phyloP scores from a whole-genome alignment of 2,113 vertebrate genomes.

The Meles meles region DNA sequence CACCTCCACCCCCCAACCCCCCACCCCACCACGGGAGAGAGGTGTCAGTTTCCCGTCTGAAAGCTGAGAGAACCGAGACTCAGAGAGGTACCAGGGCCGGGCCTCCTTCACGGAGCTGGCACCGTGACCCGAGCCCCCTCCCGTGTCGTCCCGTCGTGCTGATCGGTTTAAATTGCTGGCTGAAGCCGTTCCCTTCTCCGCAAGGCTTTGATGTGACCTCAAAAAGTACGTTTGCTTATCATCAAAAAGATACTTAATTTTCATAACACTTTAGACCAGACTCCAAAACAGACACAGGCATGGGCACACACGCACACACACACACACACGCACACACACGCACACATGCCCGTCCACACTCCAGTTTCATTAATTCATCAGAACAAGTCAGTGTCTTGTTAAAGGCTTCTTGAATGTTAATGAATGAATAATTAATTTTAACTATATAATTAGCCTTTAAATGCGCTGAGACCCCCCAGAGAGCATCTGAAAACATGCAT shows the following conservation, averaged over 20 bases:
- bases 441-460: conserved; percentile 75
- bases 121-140: background rate
- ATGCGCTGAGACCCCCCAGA: conserved; percentile 59
- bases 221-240: background rate
- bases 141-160: background rate
- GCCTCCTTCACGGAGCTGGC: background rate
- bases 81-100: background rate
- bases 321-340: too few relatives aligned
- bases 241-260: conserved; percentile 20
- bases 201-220: background rate
- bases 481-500: conserved; percentile 60
- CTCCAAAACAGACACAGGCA: background rate
- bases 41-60: background rate
- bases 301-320: fast-evolving
- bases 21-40: background rate
- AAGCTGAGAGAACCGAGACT: background rate
- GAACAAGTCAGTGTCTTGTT: conserved; percentile 56
- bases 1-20: too few relatives aligned
- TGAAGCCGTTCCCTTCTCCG: background rate
- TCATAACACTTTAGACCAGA: background rate
- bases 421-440: conserved; percentile 75
- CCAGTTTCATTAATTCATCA: conserved; percentile 64
- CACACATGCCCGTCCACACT: background rate
- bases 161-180: background rate
- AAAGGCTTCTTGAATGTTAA: conserved; percentile 62